Percentiles rank a stretch among this genome's conserved stretches.
Evolutionary conservation across 2,888 invertebrate genomes (phyloP).

Genomic region (Oscheius sp.): DNA sequence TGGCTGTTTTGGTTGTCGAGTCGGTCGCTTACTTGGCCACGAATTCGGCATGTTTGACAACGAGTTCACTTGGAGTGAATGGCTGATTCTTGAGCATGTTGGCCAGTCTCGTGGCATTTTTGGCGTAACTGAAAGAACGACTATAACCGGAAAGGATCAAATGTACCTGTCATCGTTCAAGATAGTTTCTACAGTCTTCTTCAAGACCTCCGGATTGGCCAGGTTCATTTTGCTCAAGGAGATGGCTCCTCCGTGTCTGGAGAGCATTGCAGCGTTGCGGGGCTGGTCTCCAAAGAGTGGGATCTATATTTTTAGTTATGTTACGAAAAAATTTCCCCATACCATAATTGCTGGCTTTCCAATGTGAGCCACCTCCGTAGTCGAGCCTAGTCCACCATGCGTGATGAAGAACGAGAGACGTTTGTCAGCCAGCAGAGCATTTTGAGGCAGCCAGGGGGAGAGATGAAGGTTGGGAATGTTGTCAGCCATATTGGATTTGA

Average conservation of each 20-base stretch:
- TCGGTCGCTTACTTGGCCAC: slow-evolving; percentile 14
- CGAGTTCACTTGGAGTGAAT: slow-evolving; percentile 3
- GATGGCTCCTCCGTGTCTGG: slow-evolving; percentile 43
- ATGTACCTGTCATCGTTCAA: slow-evolving; percentile 26
- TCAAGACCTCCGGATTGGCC: slow-evolving; percentile 31
- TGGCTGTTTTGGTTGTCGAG: background rate
- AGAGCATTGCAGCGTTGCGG: slow-evolving; percentile 48
- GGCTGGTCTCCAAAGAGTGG: slow-evolving; percentile 48
- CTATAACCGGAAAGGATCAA: slow-evolving; percentile 15
- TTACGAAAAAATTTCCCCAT: background rate
- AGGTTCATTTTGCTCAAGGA: slow-evolving; percentile 39
- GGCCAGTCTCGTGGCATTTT: background rate
- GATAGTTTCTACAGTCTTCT: slow-evolving; percentile 25
- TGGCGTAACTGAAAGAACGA: background rate
- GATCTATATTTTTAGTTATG: slow-evolving; percentile 31
- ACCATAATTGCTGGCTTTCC: slow-evolving; percentile 40
- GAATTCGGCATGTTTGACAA: slow-evolving; percentile 12
- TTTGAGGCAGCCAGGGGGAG: slow-evolving; percentile 58
- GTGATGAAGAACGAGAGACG: slow-evolving; percentile 35
- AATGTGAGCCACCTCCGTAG: slow-evolving; percentile 34
- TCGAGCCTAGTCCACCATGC: slow-evolving; percentile 37
- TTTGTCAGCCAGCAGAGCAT: slow-evolving; percentile 42
- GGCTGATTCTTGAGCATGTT: slow-evolving; percentile 8
- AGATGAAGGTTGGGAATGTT: slow-evolving; percentile 47
- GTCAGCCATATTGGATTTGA: slow-evolving; percentile 34